These are phyloP conservation scores for Grammomys dolichurus DNA, from an alignment of 2,113 vertebrate genomes.

Conservation along the genomic window DNA sequence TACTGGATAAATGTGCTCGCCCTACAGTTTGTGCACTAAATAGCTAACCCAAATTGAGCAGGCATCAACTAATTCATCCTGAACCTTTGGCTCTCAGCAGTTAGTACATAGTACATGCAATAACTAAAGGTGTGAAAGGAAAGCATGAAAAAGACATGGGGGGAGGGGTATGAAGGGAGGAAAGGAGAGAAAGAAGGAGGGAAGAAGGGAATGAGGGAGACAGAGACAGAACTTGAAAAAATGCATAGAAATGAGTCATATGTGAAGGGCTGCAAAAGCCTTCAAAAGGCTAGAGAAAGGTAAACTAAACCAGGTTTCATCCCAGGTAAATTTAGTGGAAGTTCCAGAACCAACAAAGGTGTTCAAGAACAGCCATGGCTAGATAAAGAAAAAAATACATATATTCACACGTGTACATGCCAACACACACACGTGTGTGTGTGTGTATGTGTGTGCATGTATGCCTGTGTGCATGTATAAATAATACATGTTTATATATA, in stretches of 20 bases:
- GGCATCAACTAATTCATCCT: background rate
- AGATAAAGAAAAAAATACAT: background rate
- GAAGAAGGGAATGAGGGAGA: fast-evolving
- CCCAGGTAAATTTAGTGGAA: background rate
- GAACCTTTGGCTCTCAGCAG: background rate
- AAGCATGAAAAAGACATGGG: background rate
- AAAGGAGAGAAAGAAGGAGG: too few relatives aligned
- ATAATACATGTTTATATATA: too few relatives aligned
- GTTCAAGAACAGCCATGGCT: background rate
- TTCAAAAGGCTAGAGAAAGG: background rate
- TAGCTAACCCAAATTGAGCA: background rate
- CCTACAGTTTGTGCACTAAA: background rate
- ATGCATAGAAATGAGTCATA: background rate
- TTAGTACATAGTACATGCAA: background rate
- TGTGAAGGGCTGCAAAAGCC: background rate
- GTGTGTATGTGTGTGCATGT: too few relatives aligned
- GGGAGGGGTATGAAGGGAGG: fast-evolving
- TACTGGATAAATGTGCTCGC: background rate
- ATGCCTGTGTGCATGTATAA: too few relatives aligned
- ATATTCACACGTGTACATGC: background rate
- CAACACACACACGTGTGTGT: background rate
- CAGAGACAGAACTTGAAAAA: background rate
- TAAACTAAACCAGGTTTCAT: background rate
- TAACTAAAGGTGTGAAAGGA: background rate
- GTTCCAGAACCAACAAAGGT: background rate